Percentiles rank a stretch among this genome's conserved stretches.
Conservation (phyloP, 2,113 vertebrate species). For the Okapia johnstoni region DNA sequence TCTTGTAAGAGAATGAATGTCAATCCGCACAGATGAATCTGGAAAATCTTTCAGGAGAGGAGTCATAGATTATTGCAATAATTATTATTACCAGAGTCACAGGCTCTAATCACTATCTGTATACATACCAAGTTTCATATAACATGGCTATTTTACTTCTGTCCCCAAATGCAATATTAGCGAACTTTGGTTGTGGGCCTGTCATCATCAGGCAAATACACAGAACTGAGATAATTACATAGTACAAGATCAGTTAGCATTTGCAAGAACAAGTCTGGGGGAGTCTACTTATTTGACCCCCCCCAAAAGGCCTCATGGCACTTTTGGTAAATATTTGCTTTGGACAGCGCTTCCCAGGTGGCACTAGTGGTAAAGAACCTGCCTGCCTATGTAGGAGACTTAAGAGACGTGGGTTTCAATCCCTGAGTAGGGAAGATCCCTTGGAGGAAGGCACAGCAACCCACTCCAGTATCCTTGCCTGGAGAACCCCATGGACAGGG, state of each 20-base stretch:
- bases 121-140: constrained; percentile 26
- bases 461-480: neutral
- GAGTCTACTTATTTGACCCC: neutral
- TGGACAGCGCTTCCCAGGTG: neutral
- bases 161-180: constrained; percentile 41
- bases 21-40: constrained; percentile 5
- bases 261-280: neutral
- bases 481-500: neutral
- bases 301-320: neutral
- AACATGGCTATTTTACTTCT: constrained; percentile 31
- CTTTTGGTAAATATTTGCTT: neutral
- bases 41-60: constrained; percentile 7
- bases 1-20: constrained; percentile 35
- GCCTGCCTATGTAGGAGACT: neutral
- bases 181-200: neutral
- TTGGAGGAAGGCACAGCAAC: neutral
- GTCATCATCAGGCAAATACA: neutral
- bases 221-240: neutral
- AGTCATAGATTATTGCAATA: neutral
- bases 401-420: neutral
- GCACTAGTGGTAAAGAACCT: neutral
- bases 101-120: neutral
- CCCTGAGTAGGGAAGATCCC: neutral
- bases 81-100: constrained; percentile 32
- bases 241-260: neutral